Evolutionary conservation across 2,113 vertebrate genomes (phyloP).

Genomic region (Notiomystis cincta): DNA sequence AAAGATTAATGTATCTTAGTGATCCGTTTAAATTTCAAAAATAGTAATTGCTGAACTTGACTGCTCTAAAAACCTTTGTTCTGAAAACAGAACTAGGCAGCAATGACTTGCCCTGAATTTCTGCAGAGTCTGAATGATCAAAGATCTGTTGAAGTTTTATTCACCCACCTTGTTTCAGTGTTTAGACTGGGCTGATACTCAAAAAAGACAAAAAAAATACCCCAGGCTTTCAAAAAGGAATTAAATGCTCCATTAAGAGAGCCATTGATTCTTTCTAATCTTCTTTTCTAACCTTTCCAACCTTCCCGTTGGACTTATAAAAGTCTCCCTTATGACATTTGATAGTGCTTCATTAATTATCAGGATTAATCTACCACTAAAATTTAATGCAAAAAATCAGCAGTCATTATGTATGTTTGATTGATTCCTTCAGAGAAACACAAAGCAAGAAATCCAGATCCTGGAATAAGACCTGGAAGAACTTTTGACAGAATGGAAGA

Average conservation of each 20-base stretch:
- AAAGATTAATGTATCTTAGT: conserved; percentile 24
- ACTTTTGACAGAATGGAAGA: neutral
- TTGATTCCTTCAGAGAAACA: neutral
- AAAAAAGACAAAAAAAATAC: neutral
- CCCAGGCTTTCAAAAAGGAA: neutral
- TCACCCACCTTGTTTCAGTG: neutral
- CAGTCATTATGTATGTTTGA: neutral
- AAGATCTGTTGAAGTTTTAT: neutral
- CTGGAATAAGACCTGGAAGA: neutral
- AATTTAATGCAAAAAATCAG: neutral
- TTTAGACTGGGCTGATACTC: neutral
- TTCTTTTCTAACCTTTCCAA: neutral
- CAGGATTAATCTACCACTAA: neutral
- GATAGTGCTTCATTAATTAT: neutral
- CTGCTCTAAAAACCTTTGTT: conserved; percentile 21
- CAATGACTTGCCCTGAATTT: conserved; percentile 7
- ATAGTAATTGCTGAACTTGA: conserved; percentile 42
- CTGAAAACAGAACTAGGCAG: conserved; percentile 12
- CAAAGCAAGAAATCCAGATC: neutral
- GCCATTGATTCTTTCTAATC: neutral
- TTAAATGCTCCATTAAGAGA: neutral
- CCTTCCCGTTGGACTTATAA: neutral
- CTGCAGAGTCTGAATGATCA: neutral
- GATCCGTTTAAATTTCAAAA: neutral
- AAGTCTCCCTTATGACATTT: neutral